Evolutionary conservation across 2,113 vertebrate genomes (phyloP).

Genomic region (Telmatochromis sp.): DNA sequence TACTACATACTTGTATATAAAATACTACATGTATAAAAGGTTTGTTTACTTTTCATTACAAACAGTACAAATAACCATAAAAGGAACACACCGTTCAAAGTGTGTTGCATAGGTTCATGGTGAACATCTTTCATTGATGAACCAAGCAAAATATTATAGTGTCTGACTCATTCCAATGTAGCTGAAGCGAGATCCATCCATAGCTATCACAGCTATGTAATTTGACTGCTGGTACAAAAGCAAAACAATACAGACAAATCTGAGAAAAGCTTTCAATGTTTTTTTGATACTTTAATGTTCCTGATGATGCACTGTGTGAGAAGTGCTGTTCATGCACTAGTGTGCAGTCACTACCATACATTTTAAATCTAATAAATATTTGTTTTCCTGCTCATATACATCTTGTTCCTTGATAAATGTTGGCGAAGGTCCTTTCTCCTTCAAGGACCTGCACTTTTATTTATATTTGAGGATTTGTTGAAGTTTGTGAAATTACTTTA

Average conservation of each 20-base stretch:
- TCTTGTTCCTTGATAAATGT: background rate
- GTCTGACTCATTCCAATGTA: background rate
- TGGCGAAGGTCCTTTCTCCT: background rate
- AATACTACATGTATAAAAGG: background rate
- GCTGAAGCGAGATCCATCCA: background rate
- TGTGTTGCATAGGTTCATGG: background rate
- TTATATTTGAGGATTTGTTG: background rate
- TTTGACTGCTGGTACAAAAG: fast-evolving
- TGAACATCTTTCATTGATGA: background rate
- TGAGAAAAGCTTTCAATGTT: background rate
- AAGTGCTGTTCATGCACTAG: background rate
- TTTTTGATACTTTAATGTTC: background rate
- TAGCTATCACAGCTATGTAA: background rate
- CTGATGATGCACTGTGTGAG: background rate
- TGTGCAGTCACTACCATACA: background rate
- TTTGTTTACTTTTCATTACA: background rate
- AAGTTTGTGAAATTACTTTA: background rate
- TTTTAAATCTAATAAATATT: background rate
- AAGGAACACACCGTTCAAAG: background rate
- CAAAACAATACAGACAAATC: background rate
- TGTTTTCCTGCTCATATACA: background rate
- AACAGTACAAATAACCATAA: background rate
- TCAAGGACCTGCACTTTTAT: background rate
- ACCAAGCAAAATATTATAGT: background rate
- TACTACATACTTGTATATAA: background rate